These are phyloP conservation scores for Fragum whitleyi DNA, from an alignment of 2,888 invertebrate genomes.

Conservation along the genomic window DNA sequence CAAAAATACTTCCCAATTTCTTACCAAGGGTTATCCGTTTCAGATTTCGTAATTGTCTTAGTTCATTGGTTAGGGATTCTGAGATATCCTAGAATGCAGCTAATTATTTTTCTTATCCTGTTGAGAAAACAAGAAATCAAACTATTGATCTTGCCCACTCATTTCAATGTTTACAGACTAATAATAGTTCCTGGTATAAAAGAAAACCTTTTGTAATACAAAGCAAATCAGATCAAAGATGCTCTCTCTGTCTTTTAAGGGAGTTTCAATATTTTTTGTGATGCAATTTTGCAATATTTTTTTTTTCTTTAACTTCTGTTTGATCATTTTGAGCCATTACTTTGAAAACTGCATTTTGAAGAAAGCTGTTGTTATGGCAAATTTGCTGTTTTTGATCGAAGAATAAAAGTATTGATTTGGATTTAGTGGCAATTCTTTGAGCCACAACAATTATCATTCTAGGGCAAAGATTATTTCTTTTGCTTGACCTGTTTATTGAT, in stretches of 20 bases:
- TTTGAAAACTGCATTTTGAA: too few species aligned
- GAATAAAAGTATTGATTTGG: background rate
- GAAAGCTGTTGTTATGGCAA: too few species aligned
- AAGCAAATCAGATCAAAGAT: too few species aligned
- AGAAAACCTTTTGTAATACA: too few species aligned
- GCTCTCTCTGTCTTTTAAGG: too few species aligned
- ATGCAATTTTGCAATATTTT: too few species aligned
- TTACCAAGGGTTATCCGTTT: background rate
- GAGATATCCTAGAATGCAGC: background rate
- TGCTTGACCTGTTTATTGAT: conserved; percentile 4
- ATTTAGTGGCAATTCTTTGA: background rate
- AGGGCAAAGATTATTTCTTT: background rate
- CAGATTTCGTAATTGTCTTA: background rate
- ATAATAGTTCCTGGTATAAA: background rate
- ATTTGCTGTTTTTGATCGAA: too few species aligned
- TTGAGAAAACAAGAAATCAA: conserved; percentile 4
- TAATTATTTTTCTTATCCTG: conserved; percentile 4
- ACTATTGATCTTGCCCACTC: conserved; percentile 14
- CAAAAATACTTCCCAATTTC: too few species aligned
- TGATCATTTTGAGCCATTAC: too few species aligned
- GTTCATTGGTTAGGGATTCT: background rate
- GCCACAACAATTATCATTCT: background rate
- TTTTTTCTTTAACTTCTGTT: too few species aligned
- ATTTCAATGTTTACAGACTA: background rate
- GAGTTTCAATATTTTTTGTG: too few species aligned